phyloP scores from a whole-genome alignment of 2,888 invertebrate genomes.

The Harmothoe impar region DNA sequence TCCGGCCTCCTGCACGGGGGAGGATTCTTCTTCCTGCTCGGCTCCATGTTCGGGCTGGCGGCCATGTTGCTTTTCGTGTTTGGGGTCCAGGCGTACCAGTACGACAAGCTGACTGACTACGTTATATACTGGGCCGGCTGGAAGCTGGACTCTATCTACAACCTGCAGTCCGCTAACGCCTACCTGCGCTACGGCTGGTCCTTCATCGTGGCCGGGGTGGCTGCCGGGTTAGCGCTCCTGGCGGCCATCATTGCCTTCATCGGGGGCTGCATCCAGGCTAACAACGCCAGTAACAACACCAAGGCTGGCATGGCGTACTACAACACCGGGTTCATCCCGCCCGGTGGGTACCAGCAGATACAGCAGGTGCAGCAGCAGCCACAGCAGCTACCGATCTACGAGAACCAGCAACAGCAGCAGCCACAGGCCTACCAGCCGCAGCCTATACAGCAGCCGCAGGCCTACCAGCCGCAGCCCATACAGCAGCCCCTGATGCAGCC shows the following conservation, averaged over 20 bases:
- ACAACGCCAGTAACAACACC: too few species aligned
- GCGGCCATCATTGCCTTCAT: slow-evolving; percentile 12
- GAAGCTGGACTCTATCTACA: too few species aligned
- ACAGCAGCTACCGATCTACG: too few species aligned
- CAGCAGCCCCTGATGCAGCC: neutral
- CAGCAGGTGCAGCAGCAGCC: neutral
- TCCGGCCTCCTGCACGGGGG: neutral
- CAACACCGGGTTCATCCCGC: neutral
- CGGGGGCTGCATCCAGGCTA: neutral
- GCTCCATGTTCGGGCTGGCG: neutral
- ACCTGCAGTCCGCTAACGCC: too few species aligned
- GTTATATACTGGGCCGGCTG: neutral
- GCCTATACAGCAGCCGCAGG: neutral
- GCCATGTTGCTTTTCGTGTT: neutral
- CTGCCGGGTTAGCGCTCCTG: neutral
- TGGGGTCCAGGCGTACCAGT: neutral
- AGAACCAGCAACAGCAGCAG: neutral
- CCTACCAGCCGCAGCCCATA: neutral
- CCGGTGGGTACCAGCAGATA: too few species aligned
- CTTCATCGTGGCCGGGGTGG: neutral
- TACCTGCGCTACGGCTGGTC: neutral
- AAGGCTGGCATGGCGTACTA: neutral
- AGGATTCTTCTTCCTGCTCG: neutral
- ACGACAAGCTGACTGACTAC: neutral
- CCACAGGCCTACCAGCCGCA: neutral